Evolutionary conservation across 1,140 invertebrate genomes (phyloP), one percentile per base, ranked within the genome.

Genomic region (Orchesella cincta): DNA sequence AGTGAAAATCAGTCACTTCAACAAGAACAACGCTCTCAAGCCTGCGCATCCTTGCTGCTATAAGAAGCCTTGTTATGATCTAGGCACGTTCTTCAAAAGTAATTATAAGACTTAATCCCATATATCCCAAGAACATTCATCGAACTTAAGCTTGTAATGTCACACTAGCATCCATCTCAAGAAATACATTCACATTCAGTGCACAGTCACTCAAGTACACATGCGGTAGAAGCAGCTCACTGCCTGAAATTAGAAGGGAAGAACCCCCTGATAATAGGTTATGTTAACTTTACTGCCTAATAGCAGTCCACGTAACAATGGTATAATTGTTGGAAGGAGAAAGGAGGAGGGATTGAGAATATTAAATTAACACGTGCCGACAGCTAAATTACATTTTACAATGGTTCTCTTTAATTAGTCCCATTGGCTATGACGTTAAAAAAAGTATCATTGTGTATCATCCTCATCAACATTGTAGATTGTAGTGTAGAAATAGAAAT

Each of bases 291-390:
- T 62, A 62, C 54, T n/a, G n/a, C n/a, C n/a, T n/a, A n/a, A n/a
- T n/a, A n/a, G n/a, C n/a, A n/a, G n/a, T n/a, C n/a, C n/a, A n/a
- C n/a, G n/a, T n/a, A n/a, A 57, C 52, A 57, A 57, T 14, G 52
- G 12, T n/a, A 31, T 67, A 67, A 67, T 33, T 67, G 31, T 67
- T n/a, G 62, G 14, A 67, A 26, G 54, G 62, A 31, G 62, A 31
- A 33, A 67, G 31, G 23, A 67, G 52, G 52, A 57, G 52, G 52
- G 52, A 31, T 31, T 71, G 34, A 71, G 34, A 67, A 35, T 67
- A 78, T 78, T 78, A 80, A 80, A 80, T 80, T 81, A 81, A 78
- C 80, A 81, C 80, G 80, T 81, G 80, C 80, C 52, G 80, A 73
- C 71, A 73, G 35, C 39, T 73, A 51, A 73, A 67, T 67, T 67